Percentiles rank a stretch among this genome's conserved stretches.
These are phyloP conservation scores for Peromyscus leucopus DNA, from an alignment of 2,113 vertebrate genomes.

Conservation along the genomic window DNA sequence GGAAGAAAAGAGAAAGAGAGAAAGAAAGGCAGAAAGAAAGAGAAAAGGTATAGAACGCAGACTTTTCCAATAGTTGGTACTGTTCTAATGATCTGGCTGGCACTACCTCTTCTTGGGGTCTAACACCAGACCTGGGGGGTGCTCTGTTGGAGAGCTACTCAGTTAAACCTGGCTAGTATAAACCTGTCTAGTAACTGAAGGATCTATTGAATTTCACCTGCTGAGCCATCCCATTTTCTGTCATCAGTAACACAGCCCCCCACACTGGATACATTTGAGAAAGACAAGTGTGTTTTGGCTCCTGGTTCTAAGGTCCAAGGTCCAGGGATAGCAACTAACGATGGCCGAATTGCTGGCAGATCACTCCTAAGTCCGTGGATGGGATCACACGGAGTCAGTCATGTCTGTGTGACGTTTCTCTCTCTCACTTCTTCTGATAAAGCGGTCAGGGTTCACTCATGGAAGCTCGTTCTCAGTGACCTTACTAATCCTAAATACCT, in stretches of 20 bases:
- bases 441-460: background rate
- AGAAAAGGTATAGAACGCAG: too few species aligned
- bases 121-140: too few species aligned
- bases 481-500: background rate
- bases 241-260: background rate
- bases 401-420: background rate
- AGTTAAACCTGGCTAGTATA: background rate
- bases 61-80: background rate
- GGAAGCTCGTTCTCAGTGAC: background rate
- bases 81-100: background rate
- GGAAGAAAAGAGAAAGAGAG: too few species aligned
- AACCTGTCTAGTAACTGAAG: background rate
- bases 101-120: background rate
- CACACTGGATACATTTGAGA: background rate
- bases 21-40: fast-evolving
- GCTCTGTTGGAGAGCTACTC: background rate
- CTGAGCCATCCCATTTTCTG: background rate
- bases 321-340: background rate
- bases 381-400: background rate
- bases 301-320: background rate
- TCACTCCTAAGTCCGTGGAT: too few species aligned
- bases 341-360: background rate
- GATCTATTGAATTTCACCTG: background rate
- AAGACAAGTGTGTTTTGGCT: background rate
- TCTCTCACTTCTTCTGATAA: background rate